Evolutionary conservation across 2,888 invertebrate species (phyloP).

Genomic region (Lepidocyrtoides sp.): DNA sequence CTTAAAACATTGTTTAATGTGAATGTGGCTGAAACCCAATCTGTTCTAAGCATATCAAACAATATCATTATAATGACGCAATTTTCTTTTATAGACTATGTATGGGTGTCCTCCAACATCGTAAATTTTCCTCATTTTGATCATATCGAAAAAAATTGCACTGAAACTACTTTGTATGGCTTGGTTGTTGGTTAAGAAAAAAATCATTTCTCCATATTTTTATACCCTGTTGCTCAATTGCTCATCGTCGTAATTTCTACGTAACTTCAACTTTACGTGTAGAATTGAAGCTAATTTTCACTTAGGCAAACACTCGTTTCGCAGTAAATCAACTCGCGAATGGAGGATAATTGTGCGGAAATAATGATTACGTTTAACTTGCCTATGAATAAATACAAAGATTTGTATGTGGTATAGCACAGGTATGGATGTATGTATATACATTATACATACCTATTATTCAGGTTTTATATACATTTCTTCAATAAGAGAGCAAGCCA

Average conservation of each 20-base stretch:
- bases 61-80: background rate
- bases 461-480: too few species aligned
- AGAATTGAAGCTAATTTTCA: conserved; percentile 6
- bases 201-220: background rate
- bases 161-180: background rate
- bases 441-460: too few species aligned
- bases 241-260: background rate
- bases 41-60: background rate
- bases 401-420: too few species aligned
- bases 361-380: background rate
- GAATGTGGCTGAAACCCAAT: background rate
- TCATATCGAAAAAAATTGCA: background rate
- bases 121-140: background rate
- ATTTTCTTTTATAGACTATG: background rate
- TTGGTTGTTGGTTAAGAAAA: background rate
- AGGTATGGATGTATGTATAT: too few species aligned
- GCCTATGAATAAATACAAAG: too few species aligned
- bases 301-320: background rate
- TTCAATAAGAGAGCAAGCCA: too few species aligned
- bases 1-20: background rate
- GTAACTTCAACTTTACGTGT: background rate
- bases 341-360: background rate
- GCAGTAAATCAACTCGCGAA: background rate
- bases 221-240: background rate
- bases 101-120: conserved; percentile 8